phyloP scores from a whole-genome alignment of 1,140 invertebrate species.

The Atopsyche davidsoni region DNA sequence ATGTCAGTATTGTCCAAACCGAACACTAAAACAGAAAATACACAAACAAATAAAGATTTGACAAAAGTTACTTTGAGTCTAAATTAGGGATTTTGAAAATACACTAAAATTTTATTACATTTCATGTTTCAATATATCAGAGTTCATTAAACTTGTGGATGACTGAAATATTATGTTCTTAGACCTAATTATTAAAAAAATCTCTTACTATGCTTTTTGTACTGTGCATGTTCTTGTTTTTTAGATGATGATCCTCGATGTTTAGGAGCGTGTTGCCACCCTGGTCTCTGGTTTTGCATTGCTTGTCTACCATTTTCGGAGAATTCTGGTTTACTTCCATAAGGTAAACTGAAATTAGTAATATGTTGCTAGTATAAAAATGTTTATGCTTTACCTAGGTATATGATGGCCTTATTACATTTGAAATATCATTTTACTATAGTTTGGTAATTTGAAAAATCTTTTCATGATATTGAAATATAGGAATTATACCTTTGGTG shows the following conservation, averaged over 20 bases:
- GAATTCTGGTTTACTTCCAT: slow-evolving; percentile 54
- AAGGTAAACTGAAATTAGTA: slow-evolving; percentile 47
- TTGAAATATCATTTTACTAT: no score
- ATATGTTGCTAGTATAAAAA: neutral
- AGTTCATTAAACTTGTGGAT: neutral
- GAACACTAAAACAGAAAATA: slow-evolving; percentile 52
- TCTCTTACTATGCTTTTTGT: slow-evolving; percentile 46
- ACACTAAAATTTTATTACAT: no score
- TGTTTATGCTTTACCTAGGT: no score
- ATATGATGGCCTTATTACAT: no score
- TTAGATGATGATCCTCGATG: slow-evolving; percentile 46
- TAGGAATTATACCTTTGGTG: slow-evolving; percentile 45
- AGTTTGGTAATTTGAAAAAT: no score
- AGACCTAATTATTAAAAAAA: neutral
- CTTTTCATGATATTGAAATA: neutral
- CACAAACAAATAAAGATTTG: slow-evolving; percentile 4
- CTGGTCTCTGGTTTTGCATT: slow-evolving; percentile 29
- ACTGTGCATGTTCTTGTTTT: slow-evolving; percentile 39
- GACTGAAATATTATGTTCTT: neutral
- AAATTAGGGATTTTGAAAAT: neutral
- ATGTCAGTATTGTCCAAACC: slow-evolving; percentile 68
- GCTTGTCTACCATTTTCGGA: slow-evolving; percentile 34
- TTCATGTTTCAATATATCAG: neutral
- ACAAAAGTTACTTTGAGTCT: neutral
- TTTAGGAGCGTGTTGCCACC: slow-evolving; percentile 38